A percentile compares a stretch with the other conserved stretches of the same genome.
Evolutionary conservation across 2,113 vertebrate species (phyloP).

Genomic region (Sus scrofa): T2T-Sscrofa CM000826.6:20475001-20475500

Average conservation of each 20-base stretch:
- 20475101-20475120: constrained; percentile 67
- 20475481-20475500: constrained; percentile 61
- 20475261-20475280: constrained; percentile 68
- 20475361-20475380: constrained; percentile 70
- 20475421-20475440: constrained; percentile 77
- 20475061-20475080: constrained; percentile 50
- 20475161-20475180: constrained; percentile 66
- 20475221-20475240: constrained; percentile 42
- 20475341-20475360: constrained; percentile 60
- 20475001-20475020: not conserved
- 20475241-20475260: constrained; percentile 55
- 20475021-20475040: constrained; percentile 26
- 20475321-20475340: constrained; percentile 59
- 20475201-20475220: constrained; percentile 48
- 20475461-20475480: constrained; percentile 73
- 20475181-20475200: constrained; percentile 60
- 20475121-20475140: constrained; percentile 61
- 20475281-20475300: constrained; percentile 67
- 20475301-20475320: constrained; percentile 54
- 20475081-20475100: constrained; percentile 40
- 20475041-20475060: not conserved
- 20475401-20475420: constrained; percentile 81
- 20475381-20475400: constrained; percentile 77
- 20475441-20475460: constrained; percentile 76
- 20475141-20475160: constrained; percentile 65